Conservation (phyloP, 2,797 vertebrate species). For the Philypnodon macrostomus region DNA sequence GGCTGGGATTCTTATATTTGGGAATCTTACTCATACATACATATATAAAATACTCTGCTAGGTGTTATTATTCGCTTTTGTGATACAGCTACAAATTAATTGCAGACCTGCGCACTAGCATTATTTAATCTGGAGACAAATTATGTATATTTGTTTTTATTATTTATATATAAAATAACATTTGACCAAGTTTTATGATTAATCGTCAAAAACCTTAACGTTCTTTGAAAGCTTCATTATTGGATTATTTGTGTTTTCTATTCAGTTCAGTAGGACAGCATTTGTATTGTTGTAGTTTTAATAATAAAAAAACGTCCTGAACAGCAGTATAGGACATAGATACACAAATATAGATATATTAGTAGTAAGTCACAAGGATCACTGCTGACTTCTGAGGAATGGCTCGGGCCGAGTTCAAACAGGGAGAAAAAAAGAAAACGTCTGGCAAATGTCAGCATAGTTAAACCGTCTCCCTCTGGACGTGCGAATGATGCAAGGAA, state of each 20-base stretch:
- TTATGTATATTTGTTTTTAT: no score
- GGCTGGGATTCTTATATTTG: slow-evolving; percentile 23
- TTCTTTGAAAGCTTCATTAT: background rate
- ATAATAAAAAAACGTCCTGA: no score
- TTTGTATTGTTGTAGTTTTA: slow-evolving; percentile 17
- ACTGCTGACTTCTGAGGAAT: slow-evolving; percentile 61
- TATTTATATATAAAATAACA: no score
- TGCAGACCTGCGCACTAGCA: background rate
- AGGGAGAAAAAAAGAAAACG: slow-evolving; percentile 20
- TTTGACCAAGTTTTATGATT: no score
- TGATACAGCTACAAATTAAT: slow-evolving; percentile 3
- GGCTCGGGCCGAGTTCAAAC: slow-evolving; percentile 41
- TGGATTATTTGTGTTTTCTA: background rate
- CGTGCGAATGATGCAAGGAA: slow-evolving; percentile 25
- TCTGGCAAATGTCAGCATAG: slow-evolving; percentile 62
- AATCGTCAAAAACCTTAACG: no score
- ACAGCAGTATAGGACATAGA: slow-evolving; percentile 20
- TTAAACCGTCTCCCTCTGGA: slow-evolving; percentile 46
- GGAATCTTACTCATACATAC: slow-evolving; percentile 2
- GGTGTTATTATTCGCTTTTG: slow-evolving; percentile 15
- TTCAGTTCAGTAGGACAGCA: slow-evolving; percentile 1
- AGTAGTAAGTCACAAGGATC: slow-evolving; percentile 59
- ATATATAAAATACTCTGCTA: slow-evolving; percentile 13
- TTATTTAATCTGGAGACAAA: slow-evolving; percentile 6
- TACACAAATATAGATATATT: slow-evolving; percentile 51